Evolutionary conservation across 2,888 invertebrate species (phyloP).

Genomic region (Tenthredo notha): DNA sequence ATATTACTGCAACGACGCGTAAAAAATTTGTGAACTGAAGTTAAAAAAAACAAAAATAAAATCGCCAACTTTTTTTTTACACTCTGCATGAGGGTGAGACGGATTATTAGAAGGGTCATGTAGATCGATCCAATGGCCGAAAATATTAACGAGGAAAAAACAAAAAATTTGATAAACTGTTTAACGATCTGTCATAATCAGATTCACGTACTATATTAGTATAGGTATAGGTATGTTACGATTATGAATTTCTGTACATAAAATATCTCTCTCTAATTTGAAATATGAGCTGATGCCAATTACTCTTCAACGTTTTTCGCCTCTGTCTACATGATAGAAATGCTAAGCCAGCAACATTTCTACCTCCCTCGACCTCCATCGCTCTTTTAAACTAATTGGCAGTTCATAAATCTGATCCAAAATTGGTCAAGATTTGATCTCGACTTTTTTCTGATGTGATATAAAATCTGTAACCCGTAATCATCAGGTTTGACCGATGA

Average conservation of each 20-base stretch:
- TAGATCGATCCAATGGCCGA: background rate
- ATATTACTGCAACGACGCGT: background rate
- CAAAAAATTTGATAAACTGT: background rate
- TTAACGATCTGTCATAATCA: background rate
- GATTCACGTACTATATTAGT: background rate
- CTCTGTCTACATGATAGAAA: slow-evolving; percentile 15
- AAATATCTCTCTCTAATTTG: background rate
- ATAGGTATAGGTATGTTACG: background rate
- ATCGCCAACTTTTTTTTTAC: background rate
- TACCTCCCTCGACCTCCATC: background rate
- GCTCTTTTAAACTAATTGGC: slow-evolving; percentile 59
- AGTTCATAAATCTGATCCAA: slow-evolving; percentile 62
- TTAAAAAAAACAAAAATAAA: background rate
- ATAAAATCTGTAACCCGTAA: background rate
- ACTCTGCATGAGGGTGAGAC: background rate
- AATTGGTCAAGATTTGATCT: slow-evolving; percentile 51
- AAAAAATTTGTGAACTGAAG: background rate
- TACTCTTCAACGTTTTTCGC: slow-evolving; percentile 30
- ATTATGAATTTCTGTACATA: background rate
- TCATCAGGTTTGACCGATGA: background rate
- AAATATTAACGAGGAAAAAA: background rate
- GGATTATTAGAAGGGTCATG: background rate
- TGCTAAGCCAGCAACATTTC: slow-evolving; percentile 62
- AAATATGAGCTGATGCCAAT: slow-evolving; percentile 53
- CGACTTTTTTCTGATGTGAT: too few relatives aligned